These are phyloP conservation scores for Ptilorrhoa leucosticta DNA, from an alignment of 2,113 vertebrate species.

Conservation along the genomic window DNA sequence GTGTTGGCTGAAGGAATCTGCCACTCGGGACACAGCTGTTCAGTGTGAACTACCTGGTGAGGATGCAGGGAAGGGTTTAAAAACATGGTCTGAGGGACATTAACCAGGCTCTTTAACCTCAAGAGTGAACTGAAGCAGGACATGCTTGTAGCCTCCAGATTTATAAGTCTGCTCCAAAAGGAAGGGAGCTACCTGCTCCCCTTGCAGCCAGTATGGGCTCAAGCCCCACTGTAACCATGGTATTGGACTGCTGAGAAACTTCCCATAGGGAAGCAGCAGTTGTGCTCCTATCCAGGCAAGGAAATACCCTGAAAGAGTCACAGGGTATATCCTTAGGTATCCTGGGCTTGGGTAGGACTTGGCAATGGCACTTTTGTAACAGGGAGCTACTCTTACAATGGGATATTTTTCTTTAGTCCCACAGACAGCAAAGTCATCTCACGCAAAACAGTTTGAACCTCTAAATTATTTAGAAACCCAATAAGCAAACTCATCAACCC, in stretches of 20 bases:
- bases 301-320: neutral
- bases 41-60: neutral
- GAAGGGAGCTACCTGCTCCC: neutral
- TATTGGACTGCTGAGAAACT: neutral
- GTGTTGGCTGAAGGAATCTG: neutral
- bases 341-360: neutral
- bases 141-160: neutral
- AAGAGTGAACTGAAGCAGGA: neutral
- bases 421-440: accelerated
- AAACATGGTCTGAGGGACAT: neutral
- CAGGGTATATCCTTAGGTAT: neutral
- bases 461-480: neutral
- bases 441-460: neutral
- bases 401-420: neutral
- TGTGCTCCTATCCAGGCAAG: neutral
- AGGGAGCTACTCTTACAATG: neutral
- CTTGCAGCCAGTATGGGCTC: accelerated
- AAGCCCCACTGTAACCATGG: accelerated
- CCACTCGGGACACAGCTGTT: accelerated
- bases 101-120: neutral
- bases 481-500: neutral
- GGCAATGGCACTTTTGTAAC: neutral
- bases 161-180: neutral
- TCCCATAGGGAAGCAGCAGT: accelerated
- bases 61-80: neutral